Conservation (phyloP, 2,113 vertebrate species). For the Chaenocephalus aceratus region DNA sequence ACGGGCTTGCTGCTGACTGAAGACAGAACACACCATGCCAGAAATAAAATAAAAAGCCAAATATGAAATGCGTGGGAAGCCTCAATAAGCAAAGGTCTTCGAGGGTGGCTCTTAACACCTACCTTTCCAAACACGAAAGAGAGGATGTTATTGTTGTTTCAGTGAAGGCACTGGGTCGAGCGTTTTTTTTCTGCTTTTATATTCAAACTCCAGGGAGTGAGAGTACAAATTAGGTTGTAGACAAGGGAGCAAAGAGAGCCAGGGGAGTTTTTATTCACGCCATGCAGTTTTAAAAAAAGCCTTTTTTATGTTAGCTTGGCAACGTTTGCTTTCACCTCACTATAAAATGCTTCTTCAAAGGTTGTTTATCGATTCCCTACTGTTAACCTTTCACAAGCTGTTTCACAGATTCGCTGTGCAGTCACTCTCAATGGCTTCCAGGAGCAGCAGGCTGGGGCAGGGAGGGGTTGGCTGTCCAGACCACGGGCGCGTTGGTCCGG, state of each 20-base stretch:
- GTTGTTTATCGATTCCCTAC: conserved; percentile 66
- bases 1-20: conserved; percentile 27
- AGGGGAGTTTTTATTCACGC: conserved; percentile 52
- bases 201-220: conserved; percentile 45
- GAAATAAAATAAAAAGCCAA: conserved; percentile 43
- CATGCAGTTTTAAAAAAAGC: conserved; percentile 50
- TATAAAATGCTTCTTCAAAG: conserved; percentile 63
- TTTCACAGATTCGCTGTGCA: conserved; percentile 36
- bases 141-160: conserved; percentile 52
- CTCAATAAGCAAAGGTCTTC: conserved; percentile 48
- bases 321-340: conserved; percentile 54
- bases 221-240: conserved; percentile 40
- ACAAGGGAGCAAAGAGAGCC: conserved; percentile 35
- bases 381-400: conserved; percentile 69
- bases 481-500: conserved; percentile 39
- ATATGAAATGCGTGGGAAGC: conserved; percentile 43
- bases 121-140: conserved; percentile 39
- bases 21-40: conserved; percentile 35
- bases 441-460: conserved; percentile 13
- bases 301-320: conserved; percentile 43
- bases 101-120: conserved; percentile 28
- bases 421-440: conserved; percentile 40
- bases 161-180: conserved; percentile 36
- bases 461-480: conserved; percentile 37
- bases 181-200: conserved; percentile 48